phyloP scores from a whole-genome alignment of 2,797 vertebrate species.

The Epinephelus awoara region DNA sequence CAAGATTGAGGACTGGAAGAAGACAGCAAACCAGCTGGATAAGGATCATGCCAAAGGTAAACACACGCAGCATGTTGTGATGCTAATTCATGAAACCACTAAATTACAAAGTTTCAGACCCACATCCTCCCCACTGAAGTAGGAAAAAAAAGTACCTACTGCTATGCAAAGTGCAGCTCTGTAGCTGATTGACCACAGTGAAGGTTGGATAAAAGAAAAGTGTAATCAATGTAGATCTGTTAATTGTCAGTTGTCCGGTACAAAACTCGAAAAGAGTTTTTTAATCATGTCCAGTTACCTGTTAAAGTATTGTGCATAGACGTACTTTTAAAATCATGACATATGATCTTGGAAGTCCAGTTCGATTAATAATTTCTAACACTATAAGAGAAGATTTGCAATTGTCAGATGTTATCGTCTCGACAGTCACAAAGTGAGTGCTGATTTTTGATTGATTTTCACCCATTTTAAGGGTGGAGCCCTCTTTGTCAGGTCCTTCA shows the following conservation, averaged over 20 bases:
- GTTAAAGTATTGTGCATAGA: not conserved
- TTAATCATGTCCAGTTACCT: not conserved
- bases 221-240: not conserved
- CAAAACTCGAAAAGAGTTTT: not conserved
- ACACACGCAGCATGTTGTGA: not conserved
- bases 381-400: not conserved
- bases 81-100: not conserved
- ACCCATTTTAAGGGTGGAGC: not conserved
- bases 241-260: not conserved
- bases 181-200: not conserved
- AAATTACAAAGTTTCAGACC: not conserved
- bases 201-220: not conserved
- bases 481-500: not conserved
- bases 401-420: not conserved
- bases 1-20: conserved; percentile 99
- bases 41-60: conserved; percentile 98
- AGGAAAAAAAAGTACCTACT: not conserved
- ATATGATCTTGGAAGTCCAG: no score
- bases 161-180: no score
- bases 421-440: not conserved
- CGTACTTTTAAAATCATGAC: no score
- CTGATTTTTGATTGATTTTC: not conserved
- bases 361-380: no score
- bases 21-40: conserved; percentile 96
- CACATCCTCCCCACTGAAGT: not conserved